phyloP scores from a whole-genome alignment of 2,113 vertebrate species.

The Benitochromis conjunctus region DNA sequence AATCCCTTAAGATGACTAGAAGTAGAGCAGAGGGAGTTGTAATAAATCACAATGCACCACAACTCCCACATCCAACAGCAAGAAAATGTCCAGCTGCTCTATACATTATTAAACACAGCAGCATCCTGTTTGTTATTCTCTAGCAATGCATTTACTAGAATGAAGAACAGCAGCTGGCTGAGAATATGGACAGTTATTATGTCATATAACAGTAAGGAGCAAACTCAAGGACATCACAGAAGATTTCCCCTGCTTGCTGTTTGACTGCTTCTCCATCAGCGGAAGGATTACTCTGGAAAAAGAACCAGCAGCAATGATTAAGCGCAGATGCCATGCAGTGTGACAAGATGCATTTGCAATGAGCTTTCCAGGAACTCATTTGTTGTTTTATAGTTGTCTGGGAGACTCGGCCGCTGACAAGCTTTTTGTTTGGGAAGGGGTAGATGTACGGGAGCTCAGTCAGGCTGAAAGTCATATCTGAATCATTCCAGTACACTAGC shows the following conservation, averaged over 20 bases:
- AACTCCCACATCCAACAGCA: slow-evolving; percentile 13
- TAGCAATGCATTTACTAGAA: background rate
- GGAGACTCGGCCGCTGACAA: background rate
- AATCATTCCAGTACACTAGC: background rate
- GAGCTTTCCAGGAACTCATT: background rate
- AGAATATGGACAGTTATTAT: background rate
- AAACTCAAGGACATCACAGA: background rate
- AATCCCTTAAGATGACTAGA: background rate
- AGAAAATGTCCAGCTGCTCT: slow-evolving; percentile 6
- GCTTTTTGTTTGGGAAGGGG: background rate
- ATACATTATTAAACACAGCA: background rate
- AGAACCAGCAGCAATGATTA: background rate
- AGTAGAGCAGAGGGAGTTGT: background rate
- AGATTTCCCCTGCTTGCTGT: background rate
- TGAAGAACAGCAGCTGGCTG: background rate
- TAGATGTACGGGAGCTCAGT: background rate
- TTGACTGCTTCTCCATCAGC: background rate
- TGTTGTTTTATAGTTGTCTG: background rate
- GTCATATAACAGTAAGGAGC: background rate
- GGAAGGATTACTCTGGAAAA: background rate
- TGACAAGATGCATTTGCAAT: background rate
- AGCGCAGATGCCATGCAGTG: background rate
- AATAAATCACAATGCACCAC: background rate
- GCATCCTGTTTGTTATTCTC: slow-evolving; percentile 3
- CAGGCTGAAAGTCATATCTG: slow-evolving; percentile 23